A percentile compares a stretch with the other conserved stretches of the same genome.
phyloP scores from a whole-genome alignment of 2,888 invertebrate genomes.

The Drosophila bunnanda region DNA sequence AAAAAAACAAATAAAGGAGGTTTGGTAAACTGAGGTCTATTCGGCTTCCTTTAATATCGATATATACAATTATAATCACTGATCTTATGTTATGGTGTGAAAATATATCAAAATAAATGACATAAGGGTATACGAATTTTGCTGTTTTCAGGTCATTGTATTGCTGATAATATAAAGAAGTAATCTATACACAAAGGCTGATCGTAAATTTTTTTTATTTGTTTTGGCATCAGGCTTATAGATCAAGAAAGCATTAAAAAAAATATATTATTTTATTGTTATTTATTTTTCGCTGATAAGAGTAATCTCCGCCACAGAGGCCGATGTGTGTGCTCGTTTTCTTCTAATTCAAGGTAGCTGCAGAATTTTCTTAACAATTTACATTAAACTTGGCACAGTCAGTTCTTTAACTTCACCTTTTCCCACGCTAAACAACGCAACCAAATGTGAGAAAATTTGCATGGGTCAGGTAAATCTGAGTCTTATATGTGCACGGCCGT shows the following conservation, averaged over 20 bases:
- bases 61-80: neutral
- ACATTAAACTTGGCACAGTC: slow-evolving; percentile 18
- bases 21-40: neutral
- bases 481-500: slow-evolving; percentile 9
- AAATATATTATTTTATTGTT: slow-evolving; percentile 23
- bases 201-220: neutral
- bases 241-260: slow-evolving; percentile 9
- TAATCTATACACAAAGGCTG: slow-evolving; percentile 7
- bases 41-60: neutral
- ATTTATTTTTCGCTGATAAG: slow-evolving; percentile 24
- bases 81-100: neutral
- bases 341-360: slow-evolving; percentile 16
- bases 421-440: slow-evolving; percentile 36
- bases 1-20: neutral
- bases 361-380: slow-evolving; percentile 3
- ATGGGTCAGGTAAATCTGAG: slow-evolving; percentile 32
- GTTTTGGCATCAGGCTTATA: slow-evolving; percentile 5
- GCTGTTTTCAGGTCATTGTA: neutral
- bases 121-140: slow-evolving; percentile 1
- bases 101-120: neutral
- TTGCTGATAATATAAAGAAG: slow-evolving; percentile 25
- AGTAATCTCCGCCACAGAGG: neutral
- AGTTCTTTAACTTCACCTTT: slow-evolving; percentile 21
- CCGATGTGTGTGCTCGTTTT: slow-evolving; percentile 4
- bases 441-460: slow-evolving; percentile 47